Evolutionary conservation across 2,797 vertebrate species (phyloP).

Genomic region (Bufotes viridis): DNA sequence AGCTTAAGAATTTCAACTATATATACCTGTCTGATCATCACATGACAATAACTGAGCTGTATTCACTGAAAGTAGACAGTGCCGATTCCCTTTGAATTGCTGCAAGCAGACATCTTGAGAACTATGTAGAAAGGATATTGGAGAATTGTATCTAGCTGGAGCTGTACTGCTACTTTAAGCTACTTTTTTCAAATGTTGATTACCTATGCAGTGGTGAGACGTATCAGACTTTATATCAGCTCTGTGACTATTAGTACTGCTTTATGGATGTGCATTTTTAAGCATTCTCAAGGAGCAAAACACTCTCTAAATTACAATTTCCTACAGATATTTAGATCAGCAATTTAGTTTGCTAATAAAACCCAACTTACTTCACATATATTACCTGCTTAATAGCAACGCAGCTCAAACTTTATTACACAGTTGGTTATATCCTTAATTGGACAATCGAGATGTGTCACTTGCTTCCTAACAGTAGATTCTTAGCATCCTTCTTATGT

Average conservation of each 20-base stretch:
- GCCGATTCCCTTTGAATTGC: neutral
- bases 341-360: neutral
- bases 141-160: neutral
- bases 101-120: neutral
- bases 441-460: constrained; percentile 1
- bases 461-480: constrained; percentile 28
- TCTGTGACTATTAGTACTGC: neutral
- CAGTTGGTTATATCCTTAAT: neutral
- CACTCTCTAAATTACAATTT: neutral
- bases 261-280: neutral
- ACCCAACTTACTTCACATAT: neutral
- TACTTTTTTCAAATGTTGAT: neutral
- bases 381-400: neutral
- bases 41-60: neutral
- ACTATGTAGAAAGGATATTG: neutral
- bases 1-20: neutral
- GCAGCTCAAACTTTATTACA: neutral
- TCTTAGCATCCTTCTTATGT: constrained; percentile 15
- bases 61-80: neutral
- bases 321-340: neutral
- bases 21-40: neutral
- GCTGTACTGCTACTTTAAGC: too few relatives aligned
- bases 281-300: neutral
- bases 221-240: neutral
- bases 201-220: neutral